Base-by-base conservation (phyloP, 2,888 invertebrate genomes). In the Parnassius orleans region DNA sequence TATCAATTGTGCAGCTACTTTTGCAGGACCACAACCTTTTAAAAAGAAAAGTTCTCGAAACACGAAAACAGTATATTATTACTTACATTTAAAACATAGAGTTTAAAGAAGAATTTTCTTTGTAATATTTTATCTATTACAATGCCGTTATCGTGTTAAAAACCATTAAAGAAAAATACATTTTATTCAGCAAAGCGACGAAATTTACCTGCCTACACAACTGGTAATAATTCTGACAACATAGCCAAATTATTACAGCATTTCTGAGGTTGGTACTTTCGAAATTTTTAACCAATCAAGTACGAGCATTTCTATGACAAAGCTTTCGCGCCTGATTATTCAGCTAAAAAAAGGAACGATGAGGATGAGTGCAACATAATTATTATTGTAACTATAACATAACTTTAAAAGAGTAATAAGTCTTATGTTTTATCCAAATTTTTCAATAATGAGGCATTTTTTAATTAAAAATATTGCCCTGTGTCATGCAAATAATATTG, bases 191-290 rank as follows among this genome's bases (percentile, higher is more conserved):
- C 72, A 80, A 78, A 80, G 81, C 85, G 83, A 87, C 82, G 81
- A 87, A 90, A 87, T 88, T 90, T 89, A 89, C 88, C 79, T 84
- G 86, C 83, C 83, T 78, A 84, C 86, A 87, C 85, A 87, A 90
- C 89, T 90, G 87, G 87, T 86, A 87, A 84, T 84, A 83, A 80
- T 85, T 84, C 81, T 87, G 90, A 86, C 90, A 90, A 90, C 90
- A 83, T 90, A 83, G 83, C 84, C 83, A 85, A 87, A 85, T 76
- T 78, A 74, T 73, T 74, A 69, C 74, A 70, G 57, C 61, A 67
- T 78, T 77, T 70, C 65, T 81, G 79, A 81, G 50, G 89, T 90
- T 91, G 90, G 90, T 81, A 87, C 76, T 70, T 60, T 75, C 77
- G 68, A 81, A 83, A 77, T 74, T 75, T 71, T 76, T 41, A 67